Conservation (phyloP, 2,888 invertebrate genomes). For the Nephrotoma flavescens region DNA sequence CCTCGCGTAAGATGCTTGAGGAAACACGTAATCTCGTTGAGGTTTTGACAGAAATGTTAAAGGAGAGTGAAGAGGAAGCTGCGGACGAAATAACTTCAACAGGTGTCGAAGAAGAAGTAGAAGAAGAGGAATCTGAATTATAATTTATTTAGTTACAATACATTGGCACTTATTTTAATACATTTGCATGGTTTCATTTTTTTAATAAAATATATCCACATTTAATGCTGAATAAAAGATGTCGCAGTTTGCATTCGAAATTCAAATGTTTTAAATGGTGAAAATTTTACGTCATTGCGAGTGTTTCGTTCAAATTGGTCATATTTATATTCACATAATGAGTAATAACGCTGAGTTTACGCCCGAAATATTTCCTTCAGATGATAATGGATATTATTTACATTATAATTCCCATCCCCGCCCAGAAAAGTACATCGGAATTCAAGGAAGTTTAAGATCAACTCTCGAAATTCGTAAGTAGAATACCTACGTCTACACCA, state of each 20-base stretch:
- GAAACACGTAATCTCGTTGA: conserved; percentile 61
- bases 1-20: conserved; percentile 53
- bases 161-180: background rate
- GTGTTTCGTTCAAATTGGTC: background rate
- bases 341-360: background rate
- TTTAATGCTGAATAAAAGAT: background rate
- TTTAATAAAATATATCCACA: background rate
- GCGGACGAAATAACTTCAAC: background rate
- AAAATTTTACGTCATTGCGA: background rate
- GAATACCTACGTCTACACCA: background rate
- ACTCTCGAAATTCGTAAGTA: conserved; percentile 20
- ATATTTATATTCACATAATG: background rate
- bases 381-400: background rate
- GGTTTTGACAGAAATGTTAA: conserved; percentile 56
- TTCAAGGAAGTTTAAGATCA: conserved; percentile 14
- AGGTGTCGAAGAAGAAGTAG: background rate
- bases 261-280: background rate
- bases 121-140: background rate
- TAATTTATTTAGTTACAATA: background rate
- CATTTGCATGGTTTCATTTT: background rate
- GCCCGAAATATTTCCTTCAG: background rate
- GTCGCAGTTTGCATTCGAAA: background rate
- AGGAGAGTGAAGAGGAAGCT: conserved; percentile 35
- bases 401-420: background rate
- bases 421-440: background rate